Percentiles rank a stretch among this genome's conserved stretches.
Evolutionary conservation across 2,113 vertebrate genomes (phyloP).

Genomic region (Gavia stellata): DNA sequence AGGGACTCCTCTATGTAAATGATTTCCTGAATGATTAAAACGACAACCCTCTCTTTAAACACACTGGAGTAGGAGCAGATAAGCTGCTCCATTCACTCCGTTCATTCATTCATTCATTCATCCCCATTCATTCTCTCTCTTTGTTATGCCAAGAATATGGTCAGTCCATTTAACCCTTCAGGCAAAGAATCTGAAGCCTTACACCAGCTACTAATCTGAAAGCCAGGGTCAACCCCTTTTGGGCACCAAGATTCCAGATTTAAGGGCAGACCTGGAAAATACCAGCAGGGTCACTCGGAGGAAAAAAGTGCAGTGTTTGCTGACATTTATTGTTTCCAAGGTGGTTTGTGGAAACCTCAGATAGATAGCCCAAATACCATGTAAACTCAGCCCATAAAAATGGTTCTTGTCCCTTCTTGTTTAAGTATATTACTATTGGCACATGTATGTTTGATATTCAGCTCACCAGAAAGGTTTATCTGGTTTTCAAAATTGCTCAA

Average conservation of each 20-base stretch:
- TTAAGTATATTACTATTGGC: not conserved
- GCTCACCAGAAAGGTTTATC: not conserved
- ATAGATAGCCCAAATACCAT: not conserved
- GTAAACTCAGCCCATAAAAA: not conserved
- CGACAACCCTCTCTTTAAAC: constrained; percentile 8
- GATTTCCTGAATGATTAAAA: constrained; percentile 51
- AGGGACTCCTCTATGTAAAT: not conserved
- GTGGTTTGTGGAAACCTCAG: not conserved
- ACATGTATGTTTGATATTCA: not conserved
- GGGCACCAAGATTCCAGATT: not conserved
- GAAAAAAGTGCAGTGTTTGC: not conserved
- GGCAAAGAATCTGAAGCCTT: not conserved
- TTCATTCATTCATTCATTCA: constrained; percentile 29
- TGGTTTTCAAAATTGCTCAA: not conserved
- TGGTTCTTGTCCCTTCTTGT: not conserved
- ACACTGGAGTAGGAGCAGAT: constrained; percentile 32
- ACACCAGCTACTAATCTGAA: not conserved
- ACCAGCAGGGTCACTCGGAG: not conserved
- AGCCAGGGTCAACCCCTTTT: not conserved
- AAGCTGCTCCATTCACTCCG: constrained; percentile 63
- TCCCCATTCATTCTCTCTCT: constrained; percentile 56
- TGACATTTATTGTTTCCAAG: not conserved
- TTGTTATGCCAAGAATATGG: not conserved
- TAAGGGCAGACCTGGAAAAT: not conserved
- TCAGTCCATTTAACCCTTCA: constrained; percentile 25